phyloP scores from a whole-genome alignment of 2,797 vertebrate genomes.

The Buceros bicornis region DNA sequence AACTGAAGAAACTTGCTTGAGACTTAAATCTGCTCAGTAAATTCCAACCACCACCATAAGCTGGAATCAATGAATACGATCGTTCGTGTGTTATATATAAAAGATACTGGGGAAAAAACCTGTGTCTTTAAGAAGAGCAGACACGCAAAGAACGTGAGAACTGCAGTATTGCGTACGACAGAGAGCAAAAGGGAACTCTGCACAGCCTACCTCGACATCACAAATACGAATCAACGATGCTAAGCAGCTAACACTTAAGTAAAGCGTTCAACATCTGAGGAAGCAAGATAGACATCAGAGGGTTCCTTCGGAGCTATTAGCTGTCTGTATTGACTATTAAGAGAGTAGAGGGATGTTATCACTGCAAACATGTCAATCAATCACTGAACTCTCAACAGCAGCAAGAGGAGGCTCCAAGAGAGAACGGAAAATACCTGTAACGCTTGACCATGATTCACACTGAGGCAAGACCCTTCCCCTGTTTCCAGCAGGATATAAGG shows the following conservation, averaged over 20 bases:
- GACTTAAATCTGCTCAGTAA: neutral
- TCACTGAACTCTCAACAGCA: neutral
- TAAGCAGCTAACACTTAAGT: neutral
- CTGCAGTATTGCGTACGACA: neutral
- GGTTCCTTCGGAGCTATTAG: neutral
- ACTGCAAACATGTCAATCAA: neutral
- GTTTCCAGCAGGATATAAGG: neutral
- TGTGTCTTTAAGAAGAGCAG: neutral
- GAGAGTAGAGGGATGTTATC: neutral
- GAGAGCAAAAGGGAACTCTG: neutral
- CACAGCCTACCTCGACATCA: neutral
- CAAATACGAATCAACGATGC: neutral
- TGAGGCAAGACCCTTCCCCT: neutral
- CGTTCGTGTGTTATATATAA: neutral
- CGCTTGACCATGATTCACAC: neutral
- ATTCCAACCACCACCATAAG: slow-evolving; percentile 5
- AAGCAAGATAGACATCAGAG: neutral
- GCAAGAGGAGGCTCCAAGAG: neutral
- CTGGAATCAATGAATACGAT: neutral
- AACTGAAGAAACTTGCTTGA: neutral
- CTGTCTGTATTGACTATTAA: neutral
- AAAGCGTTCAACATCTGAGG: neutral
- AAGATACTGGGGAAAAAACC: neutral
- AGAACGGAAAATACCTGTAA: neutral
- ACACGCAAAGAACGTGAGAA: neutral